Evolutionary conservation across 1,140 invertebrate genomes (phyloP).

Genomic region (Cylas formicarius): DNA sequence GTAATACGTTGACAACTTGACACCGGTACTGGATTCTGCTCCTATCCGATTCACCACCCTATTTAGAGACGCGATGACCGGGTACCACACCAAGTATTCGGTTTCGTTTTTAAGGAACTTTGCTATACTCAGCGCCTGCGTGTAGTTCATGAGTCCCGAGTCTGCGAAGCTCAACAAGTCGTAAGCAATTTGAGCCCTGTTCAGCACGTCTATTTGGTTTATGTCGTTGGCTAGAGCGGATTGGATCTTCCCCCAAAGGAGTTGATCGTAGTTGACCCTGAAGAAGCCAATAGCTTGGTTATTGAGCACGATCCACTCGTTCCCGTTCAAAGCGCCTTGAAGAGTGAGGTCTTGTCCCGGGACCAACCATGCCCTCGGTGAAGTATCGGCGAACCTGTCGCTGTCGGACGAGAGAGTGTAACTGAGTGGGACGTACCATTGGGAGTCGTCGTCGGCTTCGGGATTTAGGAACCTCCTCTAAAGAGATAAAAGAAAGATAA

Average conservation of each 20-base stretch:
- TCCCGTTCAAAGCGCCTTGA: conserved; percentile 22
- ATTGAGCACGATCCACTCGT: conserved; percentile 65
- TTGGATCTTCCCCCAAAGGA: not conserved
- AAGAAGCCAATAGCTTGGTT: conserved; percentile 47
- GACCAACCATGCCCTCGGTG: conserved; percentile 44
- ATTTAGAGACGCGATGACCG: conserved; percentile 49
- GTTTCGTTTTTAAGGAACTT: conserved; percentile 54
- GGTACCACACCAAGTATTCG: conserved; percentile 56
- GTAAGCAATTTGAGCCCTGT: conserved; percentile 72
- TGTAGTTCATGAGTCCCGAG: conserved; percentile 41
- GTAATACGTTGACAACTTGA: not conserved
- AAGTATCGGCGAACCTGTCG: conserved; percentile 39
- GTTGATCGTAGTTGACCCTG: conserved; percentile 39
- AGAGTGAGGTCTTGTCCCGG: conserved; percentile 12
- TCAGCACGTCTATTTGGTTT: conserved; percentile 55
- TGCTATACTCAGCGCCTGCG: conserved; percentile 48
- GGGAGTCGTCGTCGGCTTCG: conserved; percentile 2
- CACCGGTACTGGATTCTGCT: conserved; percentile 1
- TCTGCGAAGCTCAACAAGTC: conserved; percentile 61
- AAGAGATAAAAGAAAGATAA: no score
- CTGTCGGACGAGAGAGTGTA: conserved; percentile 43
- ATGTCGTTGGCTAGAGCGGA: conserved; percentile 38
- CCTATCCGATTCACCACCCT: conserved; percentile 37
- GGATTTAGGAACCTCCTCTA: conserved; percentile 7
- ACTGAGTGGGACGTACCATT: conserved; percentile 57